phyloP scores from a whole-genome alignment of 2,113 vertebrate species.

The Phainopepla nitens region DNA sequence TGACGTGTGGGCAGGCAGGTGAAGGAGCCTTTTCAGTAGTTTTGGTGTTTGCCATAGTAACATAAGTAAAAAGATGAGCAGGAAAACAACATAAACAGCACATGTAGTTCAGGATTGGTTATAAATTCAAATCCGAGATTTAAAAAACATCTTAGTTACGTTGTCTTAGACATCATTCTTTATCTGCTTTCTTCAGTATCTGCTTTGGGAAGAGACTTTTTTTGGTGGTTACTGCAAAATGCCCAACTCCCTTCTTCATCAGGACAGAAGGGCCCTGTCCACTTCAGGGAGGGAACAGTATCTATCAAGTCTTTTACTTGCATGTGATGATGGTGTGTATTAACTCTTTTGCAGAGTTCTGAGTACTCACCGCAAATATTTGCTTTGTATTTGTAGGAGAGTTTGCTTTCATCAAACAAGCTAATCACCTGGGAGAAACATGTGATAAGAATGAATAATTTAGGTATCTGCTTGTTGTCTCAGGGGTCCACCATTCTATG shows the following conservation, averaged over 20 bases:
- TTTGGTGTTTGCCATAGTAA: neutral
- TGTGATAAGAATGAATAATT: neutral
- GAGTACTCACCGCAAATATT: neutral
- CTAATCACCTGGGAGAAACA: neutral
- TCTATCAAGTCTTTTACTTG: neutral
- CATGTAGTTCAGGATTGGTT: conserved; percentile 17
- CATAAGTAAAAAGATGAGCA: neutral
- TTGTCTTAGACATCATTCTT: neutral
- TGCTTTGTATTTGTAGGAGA: neutral
- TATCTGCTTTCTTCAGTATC: neutral
- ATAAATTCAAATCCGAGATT: neutral
- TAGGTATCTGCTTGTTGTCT: neutral
- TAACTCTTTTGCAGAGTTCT: neutral
- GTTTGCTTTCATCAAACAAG: neutral
- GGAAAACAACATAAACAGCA: neutral
- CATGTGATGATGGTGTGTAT: accelerated
- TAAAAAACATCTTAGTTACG: neutral
- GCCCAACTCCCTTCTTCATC: neutral
- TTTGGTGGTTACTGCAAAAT: neutral
- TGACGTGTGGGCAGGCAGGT: neutral
- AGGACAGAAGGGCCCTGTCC: neutral
- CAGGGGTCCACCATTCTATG: neutral
- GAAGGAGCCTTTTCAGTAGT: neutral
- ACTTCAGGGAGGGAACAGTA: neutral
- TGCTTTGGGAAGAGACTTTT: neutral